Evolutionary conservation across 2,113 vertebrate species (phyloP).

Genomic region (Fregetta grallaria): DNA sequence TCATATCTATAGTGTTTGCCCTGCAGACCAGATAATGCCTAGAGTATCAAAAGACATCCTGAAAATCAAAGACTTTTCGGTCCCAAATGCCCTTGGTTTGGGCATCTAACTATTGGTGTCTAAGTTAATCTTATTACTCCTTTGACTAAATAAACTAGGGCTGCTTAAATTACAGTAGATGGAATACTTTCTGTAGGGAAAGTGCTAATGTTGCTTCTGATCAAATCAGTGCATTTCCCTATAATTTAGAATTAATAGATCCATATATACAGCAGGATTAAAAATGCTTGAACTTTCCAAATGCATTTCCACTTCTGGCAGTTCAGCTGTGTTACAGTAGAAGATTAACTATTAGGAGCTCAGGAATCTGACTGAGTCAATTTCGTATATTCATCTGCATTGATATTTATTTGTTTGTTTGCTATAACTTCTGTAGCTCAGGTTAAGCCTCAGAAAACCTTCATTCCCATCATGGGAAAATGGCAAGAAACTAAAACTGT

Average conservation of each 20-base stretch:
- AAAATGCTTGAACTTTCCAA: constrained; percentile 37
- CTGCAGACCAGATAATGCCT: background rate
- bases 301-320: constrained; percentile 27
- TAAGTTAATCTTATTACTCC: background rate
- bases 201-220: background rate
- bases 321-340: background rate
- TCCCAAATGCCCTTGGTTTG: background rate
- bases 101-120: background rate
- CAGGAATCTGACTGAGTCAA: background rate
- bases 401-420: constrained; percentile 49
- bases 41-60: background rate
- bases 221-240: background rate
- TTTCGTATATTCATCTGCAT: constrained; percentile 22
- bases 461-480: background rate
- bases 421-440: background rate
- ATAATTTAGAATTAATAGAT: constrained; percentile 35
- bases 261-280: background rate
- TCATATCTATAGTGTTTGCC: background rate
- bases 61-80: background rate
- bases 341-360: background rate
- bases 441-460: background rate
- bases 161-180: background rate
- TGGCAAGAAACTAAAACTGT: background rate
- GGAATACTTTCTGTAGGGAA: background rate
- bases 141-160: background rate